Evolutionary conservation across 2,113 vertebrate species (phyloP), one percentile per base, ranked within the genome.

Genomic region (Limnothrissa miodon): DNA sequence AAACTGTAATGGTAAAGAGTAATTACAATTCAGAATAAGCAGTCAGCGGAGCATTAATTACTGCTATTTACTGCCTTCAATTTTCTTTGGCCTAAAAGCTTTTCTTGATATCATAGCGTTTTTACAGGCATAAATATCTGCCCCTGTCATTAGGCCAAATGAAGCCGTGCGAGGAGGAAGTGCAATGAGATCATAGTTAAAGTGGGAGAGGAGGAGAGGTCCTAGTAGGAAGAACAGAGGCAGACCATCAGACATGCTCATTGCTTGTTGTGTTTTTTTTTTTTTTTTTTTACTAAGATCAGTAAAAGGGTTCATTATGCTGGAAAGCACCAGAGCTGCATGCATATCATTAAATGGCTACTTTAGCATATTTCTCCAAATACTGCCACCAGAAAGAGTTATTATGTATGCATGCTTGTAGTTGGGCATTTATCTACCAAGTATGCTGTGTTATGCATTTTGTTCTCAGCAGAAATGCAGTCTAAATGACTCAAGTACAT

Each of bases 61-160:
- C 66, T 74, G 66, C 66, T 36, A 36, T 74, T 74, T 74, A 74
- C 66, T 36, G 29, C 11, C 29, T 70, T 33, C 29, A 5, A 74
- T 74, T 33, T 74, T 74, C 66, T 74, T 33, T 74, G 66, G 15
- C 11, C 66, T 74, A 74, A 74, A 74, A 74, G 66, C 66, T 74
- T 74, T 74, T 74, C 66, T 74, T 74, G 13, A 74, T 74, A 33
- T 74, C 13, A 29, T 74, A 74, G 66, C 66, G 10, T 36, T 66
- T 66, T 74, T 36, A 36, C 25, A 33, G 36, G 33, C 66, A 19
- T 74, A 74, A 74, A 74, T 74, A 74, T 15, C 29, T 33, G 11
- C 29, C 66, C 66, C 1, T 17, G 66, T 74, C 66, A 74, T 74
- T 39, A 70, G 66, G 66, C 10, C 11, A 15, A 39, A 36, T 36